Base-by-base conservation (phyloP, 2,888 invertebrate species). In the Macroteleia sp. region DNA sequence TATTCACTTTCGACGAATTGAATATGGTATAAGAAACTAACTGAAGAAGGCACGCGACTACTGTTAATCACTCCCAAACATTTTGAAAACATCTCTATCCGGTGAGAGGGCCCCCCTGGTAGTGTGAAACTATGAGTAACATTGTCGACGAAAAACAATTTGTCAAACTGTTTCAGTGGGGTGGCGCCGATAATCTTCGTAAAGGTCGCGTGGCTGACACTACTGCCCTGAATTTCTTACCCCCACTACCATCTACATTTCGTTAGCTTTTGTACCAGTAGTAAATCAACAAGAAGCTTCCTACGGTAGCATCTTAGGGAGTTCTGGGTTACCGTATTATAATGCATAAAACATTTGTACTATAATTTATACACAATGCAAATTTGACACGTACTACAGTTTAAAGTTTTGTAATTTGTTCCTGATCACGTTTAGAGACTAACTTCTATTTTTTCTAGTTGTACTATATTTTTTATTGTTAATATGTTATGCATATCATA, bases 21-120 rank as follows among this genome's bases (percentile, higher is more conserved):
- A 36, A 52, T 19, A 10, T 34, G 25, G 50, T 19, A 28, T 44
- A 61, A 44, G 52, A 52, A 70, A 70, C 42, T 36, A 16, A 10
- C 61, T 19, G 41, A 41, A 41, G 69, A 52, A 82, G 81, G 52
- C 86, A 87, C 85, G 85, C 82, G 86, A 78, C 82, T 75, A 50
- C 70, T 84, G 85, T 87, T 85, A 86, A 84, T 85, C 79, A 79
- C 76, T 84, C 80, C 82, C 79, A 86, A 87, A 88, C 86, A 88
- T 86, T 88, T 85, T 84, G 81, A 80, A 87, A 88, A 86, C 86
- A 84, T 81, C 80, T 85, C 78, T 81, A 84, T 85, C 78, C 48
- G 22, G 67, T 44, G 67, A 71, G 62, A 73, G 57, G 61, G 41
- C 74, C 62, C 75, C 70, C 75, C 66, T n/a, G 75, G 66, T 30